Percentiles rank a stretch among this genome's conserved stretches.
Conservation (phyloP, 2,888 invertebrate species). For the Lordiphosa fenestrarum region DNA sequence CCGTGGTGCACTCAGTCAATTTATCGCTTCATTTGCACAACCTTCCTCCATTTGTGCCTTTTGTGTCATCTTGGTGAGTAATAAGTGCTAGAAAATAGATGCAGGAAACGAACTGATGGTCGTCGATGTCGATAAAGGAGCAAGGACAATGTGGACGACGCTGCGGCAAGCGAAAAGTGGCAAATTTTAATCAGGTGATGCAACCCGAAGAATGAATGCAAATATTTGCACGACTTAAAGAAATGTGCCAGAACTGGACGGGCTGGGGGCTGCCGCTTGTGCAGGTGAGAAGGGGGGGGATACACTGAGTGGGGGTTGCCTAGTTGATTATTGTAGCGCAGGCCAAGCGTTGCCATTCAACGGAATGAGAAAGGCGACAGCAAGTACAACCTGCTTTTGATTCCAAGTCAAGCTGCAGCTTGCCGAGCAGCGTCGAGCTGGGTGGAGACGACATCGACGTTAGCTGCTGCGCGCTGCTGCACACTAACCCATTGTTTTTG, state of each 20-base stretch:
- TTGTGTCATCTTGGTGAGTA: slow-evolving; percentile 1
- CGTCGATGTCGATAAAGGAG: too few species aligned
- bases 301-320: too few species aligned
- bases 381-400: slow-evolving; percentile 6
- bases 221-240: too few species aligned
- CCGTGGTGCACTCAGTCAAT: slow-evolving; percentile 39
- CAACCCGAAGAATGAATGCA: too few species aligned
- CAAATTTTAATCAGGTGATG: too few species aligned
- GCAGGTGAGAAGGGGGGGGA: too few species aligned
- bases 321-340: slow-evolving; percentile 36
- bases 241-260: too few species aligned
- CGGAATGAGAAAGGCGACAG: slow-evolving; percentile 10
- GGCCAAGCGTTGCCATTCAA: slow-evolving; percentile 30
- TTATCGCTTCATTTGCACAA: slow-evolving; percentile 61
- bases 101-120: neutral
- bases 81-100: slow-evolving; percentile 17
- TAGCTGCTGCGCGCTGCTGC: neutral
- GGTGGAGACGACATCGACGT: too few species aligned
- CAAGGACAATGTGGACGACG: too few species aligned
- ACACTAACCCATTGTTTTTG: slow-evolving; percentile 8
- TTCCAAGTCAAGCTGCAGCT: neutral
- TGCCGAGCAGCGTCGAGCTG: neutral
- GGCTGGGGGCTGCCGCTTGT: too few species aligned
- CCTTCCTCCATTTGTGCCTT: slow-evolving; percentile 4
- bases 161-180: too few species aligned